A percentile compares a stretch with the other conserved stretches of the same genome.
phyloP scores from a whole-genome alignment of 2,888 invertebrate genomes.

The Ophraella communa region DNA sequence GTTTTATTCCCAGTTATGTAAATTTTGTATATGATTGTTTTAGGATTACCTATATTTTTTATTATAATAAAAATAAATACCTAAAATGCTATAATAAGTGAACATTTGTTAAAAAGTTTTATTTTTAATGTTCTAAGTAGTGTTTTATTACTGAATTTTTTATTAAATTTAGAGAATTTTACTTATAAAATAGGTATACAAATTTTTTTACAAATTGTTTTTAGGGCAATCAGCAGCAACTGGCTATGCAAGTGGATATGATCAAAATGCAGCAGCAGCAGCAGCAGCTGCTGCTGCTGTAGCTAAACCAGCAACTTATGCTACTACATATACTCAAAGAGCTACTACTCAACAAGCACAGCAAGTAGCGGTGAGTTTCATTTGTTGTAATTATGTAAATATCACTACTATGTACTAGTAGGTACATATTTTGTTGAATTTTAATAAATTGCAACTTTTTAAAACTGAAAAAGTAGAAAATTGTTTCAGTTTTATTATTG shows the following conservation, averaged over 20 bases:
- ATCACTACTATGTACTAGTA: too few relatives aligned
- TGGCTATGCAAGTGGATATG: slow-evolving; percentile 69
- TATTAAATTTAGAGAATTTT: too few relatives aligned
- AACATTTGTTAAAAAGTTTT: neutral
- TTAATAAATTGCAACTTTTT: too few relatives aligned
- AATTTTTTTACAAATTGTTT: neutral
- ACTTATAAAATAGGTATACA: too few relatives aligned
- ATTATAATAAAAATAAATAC: too few relatives aligned
- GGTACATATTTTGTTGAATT: too few relatives aligned
- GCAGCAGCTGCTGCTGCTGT: slow-evolving; percentile 60
- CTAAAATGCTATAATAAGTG: neutral
- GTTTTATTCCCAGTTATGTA: neutral
- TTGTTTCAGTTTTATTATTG: too few relatives aligned
- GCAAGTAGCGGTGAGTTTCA: slow-evolving; percentile 55
- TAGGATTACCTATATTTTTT: too few relatives aligned
- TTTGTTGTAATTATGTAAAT: neutral
- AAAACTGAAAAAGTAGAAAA: too few relatives aligned
- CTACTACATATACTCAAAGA: slow-evolving; percentile 73
- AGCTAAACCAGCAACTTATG: slow-evolving; percentile 73
- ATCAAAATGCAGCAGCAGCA: slow-evolving; percentile 56
- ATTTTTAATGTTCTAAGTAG: too few relatives aligned
- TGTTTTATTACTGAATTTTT: too few relatives aligned
- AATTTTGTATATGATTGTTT: neutral
- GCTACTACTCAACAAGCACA: slow-evolving; percentile 56
- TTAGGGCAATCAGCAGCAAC: slow-evolving; percentile 67